A percentile compares a stretch with the other conserved stretches of the same genome.
These are phyloP conservation scores for Odontocolon sp. DNA, from an alignment of 2,888 invertebrate species.

Conservation along the genomic window DNA sequence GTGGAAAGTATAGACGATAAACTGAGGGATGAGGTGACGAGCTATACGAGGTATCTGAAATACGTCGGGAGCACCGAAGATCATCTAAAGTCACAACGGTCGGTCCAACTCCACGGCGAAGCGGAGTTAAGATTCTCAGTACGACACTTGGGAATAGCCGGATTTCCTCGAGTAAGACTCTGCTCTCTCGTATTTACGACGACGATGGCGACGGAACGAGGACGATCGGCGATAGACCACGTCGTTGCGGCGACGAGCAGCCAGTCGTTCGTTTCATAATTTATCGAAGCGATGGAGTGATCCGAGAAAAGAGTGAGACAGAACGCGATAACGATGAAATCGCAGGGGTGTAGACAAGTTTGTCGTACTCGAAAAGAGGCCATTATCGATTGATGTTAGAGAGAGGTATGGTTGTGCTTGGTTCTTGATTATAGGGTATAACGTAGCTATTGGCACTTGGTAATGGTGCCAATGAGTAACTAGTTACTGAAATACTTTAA, in stretches of 20 bases:
- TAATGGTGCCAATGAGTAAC: no score
- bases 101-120: slow-evolving; percentile 19
- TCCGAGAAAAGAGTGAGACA: slow-evolving; percentile 5
- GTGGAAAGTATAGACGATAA: not conserved
- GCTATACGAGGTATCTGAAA: slow-evolving; percentile 30
- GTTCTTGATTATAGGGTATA: not conserved
- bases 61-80: slow-evolving; percentile 27
- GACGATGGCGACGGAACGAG: slow-evolving; percentile 7
- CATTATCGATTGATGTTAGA: slow-evolving; percentile 62
- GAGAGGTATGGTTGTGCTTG: slow-evolving; percentile 36
- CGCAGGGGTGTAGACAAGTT: no score
- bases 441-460: not conserved
- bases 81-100: slow-evolving; percentile 20
- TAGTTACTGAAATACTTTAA: no score
- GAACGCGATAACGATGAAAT: not conserved
- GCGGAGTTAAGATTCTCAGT: slow-evolving; percentile 19
- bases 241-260: slow-evolving; percentile 34
- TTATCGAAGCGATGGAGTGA: slow-evolving; percentile 47
- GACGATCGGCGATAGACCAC: slow-evolving; percentile 40
- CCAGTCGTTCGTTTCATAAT: slow-evolving; percentile 52
- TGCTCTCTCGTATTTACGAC: slow-evolving; percentile 35
- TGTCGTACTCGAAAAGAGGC: slow-evolving; percentile 49
- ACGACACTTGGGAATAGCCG: slow-evolving; percentile 44
- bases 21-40: slow-evolving; percentile 15
- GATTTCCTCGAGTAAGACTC: slow-evolving; percentile 46